Evolutionary conservation across 2,888 invertebrate genomes (phyloP), one percentile per base, ranked within the genome.

Genomic region (Yponomeuta plumbellus): DNA sequence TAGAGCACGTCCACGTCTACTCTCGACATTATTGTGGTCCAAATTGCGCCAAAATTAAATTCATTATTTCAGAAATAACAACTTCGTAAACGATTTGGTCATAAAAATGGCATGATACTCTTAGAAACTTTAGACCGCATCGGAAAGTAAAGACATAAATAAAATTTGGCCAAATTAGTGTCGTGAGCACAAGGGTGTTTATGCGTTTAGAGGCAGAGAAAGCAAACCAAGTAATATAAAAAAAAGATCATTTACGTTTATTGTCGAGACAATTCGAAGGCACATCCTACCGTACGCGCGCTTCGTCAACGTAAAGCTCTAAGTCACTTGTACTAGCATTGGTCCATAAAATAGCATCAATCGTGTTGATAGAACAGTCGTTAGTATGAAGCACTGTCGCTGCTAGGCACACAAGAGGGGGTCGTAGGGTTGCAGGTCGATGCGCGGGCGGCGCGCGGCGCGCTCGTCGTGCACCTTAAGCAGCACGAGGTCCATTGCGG

Each of bases 401-500:
- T 75, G 72, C 82, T 84, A 89, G 83, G 87, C 88, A 83, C 86
- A 85, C 84, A 86, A 80, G 73, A 91, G 77, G 59, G 88, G 88
- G 74, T 88, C 89, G 74, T 90, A 90, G 22, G 90, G 91, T 75
- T 86, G 88, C 68, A 87, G 75, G 70, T 86, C 39, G 63, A 62
- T 76, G 72, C 83, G 85, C 68, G 77, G 67, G 77, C 70, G 56
- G 76, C 70, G 71, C 67, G 66, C 81, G 81, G 69, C 80, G 67
- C 84, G 80, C 70, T 88, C 86, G 68, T 83, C 76, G 68, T 85
- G 79, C 26, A 97, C 92, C 80, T 94, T 94, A 88, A 94, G 94
- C 67, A 97, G 89, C 92, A 98, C 96, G 65, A 99, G 90, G 77
- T 99, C 97, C 89, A 99, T 93, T 72, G 97, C 97, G 13, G 97